Base-by-base conservation (phyloP, 2,797 vertebrate genomes). In the Phoeniculus purpureus region DNA sequence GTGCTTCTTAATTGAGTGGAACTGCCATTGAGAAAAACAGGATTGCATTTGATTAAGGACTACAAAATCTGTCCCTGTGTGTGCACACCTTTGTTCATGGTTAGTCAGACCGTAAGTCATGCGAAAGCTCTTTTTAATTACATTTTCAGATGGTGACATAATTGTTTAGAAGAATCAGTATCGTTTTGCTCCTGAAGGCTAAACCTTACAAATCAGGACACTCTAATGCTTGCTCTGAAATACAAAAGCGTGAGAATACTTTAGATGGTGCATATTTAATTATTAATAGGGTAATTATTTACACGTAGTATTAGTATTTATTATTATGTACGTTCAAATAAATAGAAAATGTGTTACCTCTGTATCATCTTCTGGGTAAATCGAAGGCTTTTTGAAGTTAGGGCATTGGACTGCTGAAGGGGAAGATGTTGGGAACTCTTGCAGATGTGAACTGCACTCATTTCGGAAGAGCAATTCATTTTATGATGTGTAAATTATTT, bases 101-200 rank as follows among this genome's bases (percentile, higher is more conserved):
- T 89, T 94, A 91, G 85, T 95, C 85, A 95, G 74, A 86, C 40
- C 90, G 60, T 91, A 95, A 93, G 94, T 89, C 64, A 89, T 89
- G 85, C 82, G 91, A 95, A 94, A 95, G 47, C 82, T 92, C 80
- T 93, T 92, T 92, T 94, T 91, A 95, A 93, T 95, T 94, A 81
- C 74, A 84, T 92, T 93, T 95, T 96, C 74, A 93, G 67, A 91
- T 77, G 64, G 82, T 89, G 94, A 93, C 10, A 34, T 91, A 95
- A 91, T 81, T 92, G 56, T 62, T 81, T 94, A 64, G 45, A 94
- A 84, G 80, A 91, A 94, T 90, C 80, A 70, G 76, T 92, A 88
- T 64, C 71, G 16, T 29, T 89, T 56, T 29, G 83, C 85, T 95
- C 54, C 74, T 95, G 89, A 92, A 93, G 84, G 85, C 83, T 80